These are phyloP conservation scores for Diachasmimorpha longicaudata DNA, from an alignment of 1,140 invertebrate genomes.

Conservation along the genomic window DNA sequence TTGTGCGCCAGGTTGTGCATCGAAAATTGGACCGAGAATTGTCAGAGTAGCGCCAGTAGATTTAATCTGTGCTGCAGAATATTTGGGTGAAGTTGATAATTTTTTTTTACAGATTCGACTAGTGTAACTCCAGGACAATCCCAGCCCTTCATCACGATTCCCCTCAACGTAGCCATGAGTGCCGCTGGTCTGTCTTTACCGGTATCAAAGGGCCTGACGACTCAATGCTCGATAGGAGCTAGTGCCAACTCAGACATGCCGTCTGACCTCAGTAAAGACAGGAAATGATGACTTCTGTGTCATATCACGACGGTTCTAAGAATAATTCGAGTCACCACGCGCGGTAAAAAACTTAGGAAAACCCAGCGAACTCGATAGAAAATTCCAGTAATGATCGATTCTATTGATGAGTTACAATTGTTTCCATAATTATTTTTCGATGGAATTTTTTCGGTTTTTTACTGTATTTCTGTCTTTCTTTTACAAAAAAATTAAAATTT, in stretches of 20 bases:
- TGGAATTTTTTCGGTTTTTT: too few relatives aligned
- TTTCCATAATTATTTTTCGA: too few relatives aligned
- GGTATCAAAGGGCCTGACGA: conserved; percentile 49
- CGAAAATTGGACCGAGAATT: too few relatives aligned
- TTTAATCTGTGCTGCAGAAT: too few relatives aligned
- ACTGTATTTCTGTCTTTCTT: too few relatives aligned
- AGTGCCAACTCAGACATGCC: conserved; percentile 48
- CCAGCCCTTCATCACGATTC: conserved; percentile 60
- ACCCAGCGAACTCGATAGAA: too few relatives aligned
- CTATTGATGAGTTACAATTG: too few relatives aligned
- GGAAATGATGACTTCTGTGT: conserved; percentile 40
- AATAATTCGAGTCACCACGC: background rate
- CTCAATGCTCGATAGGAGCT: conserved; percentile 41
- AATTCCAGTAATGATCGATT: too few relatives aligned
- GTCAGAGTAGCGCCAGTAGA: too few relatives aligned
- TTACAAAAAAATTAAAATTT: too few relatives aligned
- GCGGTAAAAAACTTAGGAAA: background rate
- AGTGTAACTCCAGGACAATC: conserved; percentile 49
- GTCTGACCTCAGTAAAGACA: conserved; percentile 56
- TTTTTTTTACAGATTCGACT: conserved; percentile 42
- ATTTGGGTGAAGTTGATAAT: too few relatives aligned
- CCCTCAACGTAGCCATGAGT: conserved; percentile 56
- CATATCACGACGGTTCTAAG: background rate
- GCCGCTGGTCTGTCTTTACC: conserved; percentile 53
- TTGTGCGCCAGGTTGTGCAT: too few relatives aligned